phyloP scores from a whole-genome alignment of 2,888 invertebrate species.

The Epicampocera succincta region DNA sequence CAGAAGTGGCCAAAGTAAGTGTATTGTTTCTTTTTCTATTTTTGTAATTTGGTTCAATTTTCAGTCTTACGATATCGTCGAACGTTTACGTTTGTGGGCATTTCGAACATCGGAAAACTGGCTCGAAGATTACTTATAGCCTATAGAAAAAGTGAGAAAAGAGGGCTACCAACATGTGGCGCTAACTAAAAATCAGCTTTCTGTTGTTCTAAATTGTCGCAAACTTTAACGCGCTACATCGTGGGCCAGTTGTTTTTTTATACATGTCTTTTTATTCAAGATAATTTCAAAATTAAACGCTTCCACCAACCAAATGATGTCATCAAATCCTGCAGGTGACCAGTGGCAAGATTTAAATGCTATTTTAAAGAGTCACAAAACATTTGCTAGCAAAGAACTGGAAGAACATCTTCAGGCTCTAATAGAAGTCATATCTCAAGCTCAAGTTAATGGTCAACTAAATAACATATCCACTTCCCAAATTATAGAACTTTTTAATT shows the following conservation, averaged over 20 bases:
- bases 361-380: slow-evolving; percentile 77
- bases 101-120: no score
- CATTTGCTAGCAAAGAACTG: slow-evolving; percentile 77
- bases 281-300: slow-evolving; percentile 73
- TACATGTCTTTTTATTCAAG: slow-evolving; percentile 66
- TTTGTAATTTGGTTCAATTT: no score
- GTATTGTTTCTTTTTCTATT: neutral
- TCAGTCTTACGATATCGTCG: no score
- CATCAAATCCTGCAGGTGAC: slow-evolving; percentile 71
- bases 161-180: no score
- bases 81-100: no score
- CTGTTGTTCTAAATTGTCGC: no score
- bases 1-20: slow-evolving; percentile 77
- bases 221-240: no score
- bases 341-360: slow-evolving; percentile 79
- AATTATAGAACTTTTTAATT: slow-evolving; percentile 79
- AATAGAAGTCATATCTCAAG: slow-evolving; percentile 75
- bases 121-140: no score
- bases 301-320: slow-evolving; percentile 54
- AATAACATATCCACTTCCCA: slow-evolving; percentile 79
- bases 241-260: no score
- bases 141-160: no score
- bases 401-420: slow-evolving; percentile 77
- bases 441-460: slow-evolving; percentile 76
- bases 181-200: no score